Evolutionary conservation across 2,113 vertebrate species (phyloP), one percentile per base, ranked within the genome.

Genomic region (Talpa occidentalis): DNA sequence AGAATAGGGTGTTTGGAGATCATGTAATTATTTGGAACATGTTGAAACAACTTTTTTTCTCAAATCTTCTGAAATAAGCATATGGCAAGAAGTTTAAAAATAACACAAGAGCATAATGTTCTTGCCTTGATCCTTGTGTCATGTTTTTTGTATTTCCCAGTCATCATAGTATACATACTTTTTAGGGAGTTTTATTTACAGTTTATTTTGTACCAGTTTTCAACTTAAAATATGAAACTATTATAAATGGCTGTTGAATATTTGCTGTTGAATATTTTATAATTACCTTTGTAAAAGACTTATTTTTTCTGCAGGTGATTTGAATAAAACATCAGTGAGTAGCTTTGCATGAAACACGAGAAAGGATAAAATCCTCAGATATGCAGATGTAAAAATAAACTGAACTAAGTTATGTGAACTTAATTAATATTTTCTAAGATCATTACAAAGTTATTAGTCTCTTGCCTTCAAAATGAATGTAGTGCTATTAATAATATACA

Each of bases 181-280:
- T 72, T 77, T 72, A 77, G 73, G 37, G 54, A 72, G 22, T 59
- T 96, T 66, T 77, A 56, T 70, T 62, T 5, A 26, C 22, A 19
- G 70, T 59, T 90, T 91, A 42, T 66, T 87, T 90, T 80, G 3
- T 9, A 35, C 28, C 73, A 19, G 78, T 90, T 93, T 95, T 90
- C 12, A 87, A 21, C 0, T 35, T 79, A 37, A 32, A 1, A 49
- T 28, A 67, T n/a, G 74, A 37, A 90, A 76, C 7, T 24, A 60
- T 1, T 64, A 72, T 49, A 62, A 85, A 40, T 67, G 22, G 7
- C 6, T 60, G 44, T 32, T 56, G 4, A 78, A 19, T 56, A 35
- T 42, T 37, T 64, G 32, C 42, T 87, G 90, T 22, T 64, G 7
- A 92, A 52, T 85, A 9, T 82, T 79, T 49, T 67, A 1, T 52